Evolutionary conservation across 2,888 invertebrate genomes (phyloP), one percentile per base, ranked within the genome.

Genomic region (Agriopis aurantiaria): DNA sequence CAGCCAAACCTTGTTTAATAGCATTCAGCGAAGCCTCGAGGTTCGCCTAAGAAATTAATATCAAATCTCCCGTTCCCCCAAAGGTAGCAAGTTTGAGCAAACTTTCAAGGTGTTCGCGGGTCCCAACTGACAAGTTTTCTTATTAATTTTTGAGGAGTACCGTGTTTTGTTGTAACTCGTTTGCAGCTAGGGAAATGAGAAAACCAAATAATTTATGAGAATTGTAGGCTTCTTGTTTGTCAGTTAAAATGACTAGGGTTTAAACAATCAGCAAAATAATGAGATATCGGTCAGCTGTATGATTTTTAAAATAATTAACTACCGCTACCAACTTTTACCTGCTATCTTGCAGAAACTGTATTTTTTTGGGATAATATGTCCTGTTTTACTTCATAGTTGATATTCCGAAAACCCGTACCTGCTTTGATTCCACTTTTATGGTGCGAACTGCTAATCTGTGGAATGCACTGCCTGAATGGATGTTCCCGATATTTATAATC

Each of bases 31-130:
- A 33, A 60, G 60, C 52, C 56, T 52, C 61, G 49, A 59, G 70
- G 66, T 59, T 71, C 53, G 62, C 62, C 63, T 71, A 59, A 71
- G 63, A 67, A 71, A 67, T 71, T 71, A 71, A 71, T 66, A 71
- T 66, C 70, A 67, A 71, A 71, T 67, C 63, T 66, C 51, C 59
- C 51, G 49, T 51, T 63, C 40, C 52, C 70, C 66, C 14, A 59
- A 17, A 59, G 63, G 63, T 63, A 71, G 62, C 60, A 49, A 70
- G 63, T 63, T 70, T 33, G 17, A 5, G 49, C 14, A 55, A 70
- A 70, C 63, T 70, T 70, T 17, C 49, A 61, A 70, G 66, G 70
- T 66, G 66, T 63, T 63, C 59, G 52, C 48, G 49, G 57, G 61
- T 61, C 69, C 46, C 70, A 49, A 58, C 66, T 59, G 70, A 67